Evolutionary conservation across 2,888 invertebrate genomes (phyloP).

Genomic region (Perithous albicinctus): DNA sequence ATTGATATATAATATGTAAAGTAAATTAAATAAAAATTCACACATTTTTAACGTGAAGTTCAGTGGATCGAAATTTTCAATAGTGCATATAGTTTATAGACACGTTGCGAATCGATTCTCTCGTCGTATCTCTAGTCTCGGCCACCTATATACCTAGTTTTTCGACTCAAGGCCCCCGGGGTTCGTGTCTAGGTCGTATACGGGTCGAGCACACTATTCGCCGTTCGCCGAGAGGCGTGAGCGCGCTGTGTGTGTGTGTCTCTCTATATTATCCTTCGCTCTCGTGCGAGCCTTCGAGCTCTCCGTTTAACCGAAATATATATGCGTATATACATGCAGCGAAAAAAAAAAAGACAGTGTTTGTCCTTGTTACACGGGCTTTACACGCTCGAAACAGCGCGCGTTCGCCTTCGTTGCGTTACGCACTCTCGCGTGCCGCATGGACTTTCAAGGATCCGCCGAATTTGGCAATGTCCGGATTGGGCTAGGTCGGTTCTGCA

Average conservation of each 20-base stretch:
- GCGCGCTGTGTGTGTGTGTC: too few species aligned
- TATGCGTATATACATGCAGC: background rate
- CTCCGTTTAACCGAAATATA: constrained; percentile 25
- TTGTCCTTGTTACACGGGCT: constrained; percentile 19
- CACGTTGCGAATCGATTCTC: constrained; percentile 59
- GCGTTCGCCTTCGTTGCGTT: constrained; percentile 41
- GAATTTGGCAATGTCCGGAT: constrained; percentile 76
- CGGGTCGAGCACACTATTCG: constrained; percentile 65
- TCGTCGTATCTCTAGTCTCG: constrained; percentile 36
- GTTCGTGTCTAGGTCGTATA: constrained; percentile 70
- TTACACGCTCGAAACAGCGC: constrained; percentile 19
- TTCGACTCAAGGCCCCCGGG: constrained; percentile 68
- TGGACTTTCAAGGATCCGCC: constrained; percentile 74
- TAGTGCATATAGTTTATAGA: constrained; percentile 35
- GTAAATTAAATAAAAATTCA: too few species aligned
- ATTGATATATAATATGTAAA: background rate
- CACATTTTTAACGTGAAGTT: too few species aligned
- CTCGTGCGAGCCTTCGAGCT: constrained; percentile 40
- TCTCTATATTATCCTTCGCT: constrained; percentile 23
- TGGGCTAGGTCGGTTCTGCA: constrained; percentile 75
- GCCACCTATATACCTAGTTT: constrained; percentile 70
- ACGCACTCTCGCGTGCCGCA: constrained; percentile 61
- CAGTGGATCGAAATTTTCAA: too few species aligned
- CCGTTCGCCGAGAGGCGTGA: constrained; percentile 55
- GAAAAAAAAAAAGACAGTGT: background rate